These are phyloP conservation scores for Caenorhabditis remanei DNA, from an alignment of 1,140 invertebrate species.

Conservation along the genomic window DNA sequence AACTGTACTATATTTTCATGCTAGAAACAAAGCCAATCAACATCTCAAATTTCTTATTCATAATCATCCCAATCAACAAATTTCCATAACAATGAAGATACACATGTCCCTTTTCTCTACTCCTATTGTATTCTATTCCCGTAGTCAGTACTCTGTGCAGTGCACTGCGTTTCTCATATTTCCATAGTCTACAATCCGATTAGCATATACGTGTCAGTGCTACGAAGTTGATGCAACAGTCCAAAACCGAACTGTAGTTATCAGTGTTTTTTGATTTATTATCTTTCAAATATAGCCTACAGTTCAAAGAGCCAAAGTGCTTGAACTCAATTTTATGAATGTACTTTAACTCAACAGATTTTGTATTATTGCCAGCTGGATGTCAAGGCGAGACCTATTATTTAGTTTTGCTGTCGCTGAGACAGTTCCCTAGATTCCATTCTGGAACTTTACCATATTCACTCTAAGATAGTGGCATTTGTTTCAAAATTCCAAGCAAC, in stretches of 20 bases:
- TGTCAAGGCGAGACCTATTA: too few species aligned
- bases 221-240: neutral
- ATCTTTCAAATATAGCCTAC: neutral
- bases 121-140: constrained; percentile 17
- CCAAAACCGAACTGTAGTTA: constrained; percentile 20
- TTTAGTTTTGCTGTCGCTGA: too few species aligned
- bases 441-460: too few species aligned
- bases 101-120: constrained; percentile 8
- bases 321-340: too few species aligned
- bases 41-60: constrained; percentile 30
- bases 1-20: too few species aligned
- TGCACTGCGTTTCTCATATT: constrained; percentile 32
- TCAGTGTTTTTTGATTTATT: constrained; percentile 1
- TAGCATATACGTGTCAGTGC: neutral
- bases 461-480: too few species aligned
- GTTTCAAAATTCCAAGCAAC: too few species aligned
- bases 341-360: too few species aligned
- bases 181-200: constrained; percentile 34
- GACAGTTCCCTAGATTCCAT: too few species aligned
- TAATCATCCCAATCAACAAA: constrained; percentile 4
- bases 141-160: constrained; percentile 47
- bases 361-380: too few species aligned
- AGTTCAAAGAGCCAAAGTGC: too few species aligned
- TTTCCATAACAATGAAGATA: constrained; percentile 39
- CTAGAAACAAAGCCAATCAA: neutral